Percentiles rank a stretch among this genome's conserved stretches.
These are phyloP conservation scores for Scaeva pyrastri DNA, from an alignment of 2,888 invertebrate species.

Conservation along the genomic window DNA sequence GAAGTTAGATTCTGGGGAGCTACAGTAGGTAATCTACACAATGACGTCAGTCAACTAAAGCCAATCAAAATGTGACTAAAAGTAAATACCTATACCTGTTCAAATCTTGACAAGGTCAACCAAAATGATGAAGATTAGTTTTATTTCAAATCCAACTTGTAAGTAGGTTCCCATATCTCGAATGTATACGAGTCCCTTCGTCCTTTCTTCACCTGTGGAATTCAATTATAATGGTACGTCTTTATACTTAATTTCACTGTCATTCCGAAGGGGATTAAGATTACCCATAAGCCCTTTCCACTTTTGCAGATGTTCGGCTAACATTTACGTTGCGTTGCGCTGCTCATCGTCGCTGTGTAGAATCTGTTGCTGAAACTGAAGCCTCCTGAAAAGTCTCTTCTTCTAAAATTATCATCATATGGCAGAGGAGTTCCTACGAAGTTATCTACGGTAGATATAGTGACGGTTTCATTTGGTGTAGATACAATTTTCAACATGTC, in stretches of 20 bases:
- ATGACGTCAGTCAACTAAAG: too few species aligned
- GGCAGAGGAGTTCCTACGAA: conserved; percentile 21
- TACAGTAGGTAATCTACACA: too few species aligned
- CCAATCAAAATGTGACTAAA: too few species aligned
- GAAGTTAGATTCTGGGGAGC: too few species aligned
- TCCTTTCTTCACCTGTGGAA: conserved; percentile 61
- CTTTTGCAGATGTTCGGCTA: conserved; percentile 67
- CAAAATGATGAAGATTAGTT: not conserved
- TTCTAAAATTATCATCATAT: conserved; percentile 31
- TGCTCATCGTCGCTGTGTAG: conserved; percentile 13
- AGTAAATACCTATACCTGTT: not conserved
- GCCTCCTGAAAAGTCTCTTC: conserved; percentile 43
- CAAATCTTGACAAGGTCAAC: not conserved
- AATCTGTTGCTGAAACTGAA: conserved; percentile 65
- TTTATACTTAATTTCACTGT: conserved; percentile 62
- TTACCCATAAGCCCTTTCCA: conserved; percentile 72
- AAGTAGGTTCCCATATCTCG: not conserved
- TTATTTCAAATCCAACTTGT: not conserved
- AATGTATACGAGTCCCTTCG: not conserved
- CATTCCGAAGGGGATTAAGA: conserved; percentile 68
- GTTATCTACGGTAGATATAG: not conserved
- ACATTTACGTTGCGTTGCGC: conserved; percentile 4
- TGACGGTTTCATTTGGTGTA: conserved; percentile 16
- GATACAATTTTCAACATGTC: conserved; percentile 46
- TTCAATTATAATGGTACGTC: conserved; percentile 68